These are phyloP conservation scores for Oreochromis aureus DNA, from an alignment of 2,113 vertebrate genomes.

Conservation along the genomic window DNA sequence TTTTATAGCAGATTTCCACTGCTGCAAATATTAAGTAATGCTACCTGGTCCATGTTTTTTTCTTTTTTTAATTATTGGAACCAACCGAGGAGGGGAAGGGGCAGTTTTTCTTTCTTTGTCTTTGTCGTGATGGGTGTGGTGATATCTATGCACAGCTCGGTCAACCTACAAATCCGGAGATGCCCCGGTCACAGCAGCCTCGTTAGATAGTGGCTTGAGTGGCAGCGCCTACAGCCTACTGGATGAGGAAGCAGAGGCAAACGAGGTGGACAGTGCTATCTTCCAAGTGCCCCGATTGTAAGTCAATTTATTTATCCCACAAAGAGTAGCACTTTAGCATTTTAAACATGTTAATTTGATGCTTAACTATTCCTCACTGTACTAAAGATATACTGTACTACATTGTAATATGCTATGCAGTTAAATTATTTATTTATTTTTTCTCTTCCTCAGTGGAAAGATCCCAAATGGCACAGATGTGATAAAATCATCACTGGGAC, in stretches of 20 bases:
- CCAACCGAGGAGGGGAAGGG: not conserved
- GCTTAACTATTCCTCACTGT: not conserved
- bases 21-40: not conserved
- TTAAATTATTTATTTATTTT: not conserved
- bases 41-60: conserved; percentile 1
- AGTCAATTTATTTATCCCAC: conserved; percentile 49
- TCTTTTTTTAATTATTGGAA: not conserved
- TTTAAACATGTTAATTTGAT: not conserved
- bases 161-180: conserved; percentile 82
- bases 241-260: conserved; percentile 82
- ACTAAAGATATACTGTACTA: not conserved
- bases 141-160: conserved; percentile 77
- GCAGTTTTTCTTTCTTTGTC: not conserved
- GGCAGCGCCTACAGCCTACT: conserved; percentile 92
- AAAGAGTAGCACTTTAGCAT: not conserved
- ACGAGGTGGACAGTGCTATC: conserved; percentile 86
- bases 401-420: not conserved
- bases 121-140: conserved; percentile 42
- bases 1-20: not conserved
- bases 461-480: conserved; percentile 81
- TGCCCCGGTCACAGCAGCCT: conserved; percentile 86
- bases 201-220: conserved; percentile 85
- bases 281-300: conserved; percentile 95
- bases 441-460: conserved; percentile 80
- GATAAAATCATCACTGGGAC: conserved; percentile 74